Base-by-base conservation (phyloP, 1,140 invertebrate genomes). In the Leptinotarsa texana region DNA sequence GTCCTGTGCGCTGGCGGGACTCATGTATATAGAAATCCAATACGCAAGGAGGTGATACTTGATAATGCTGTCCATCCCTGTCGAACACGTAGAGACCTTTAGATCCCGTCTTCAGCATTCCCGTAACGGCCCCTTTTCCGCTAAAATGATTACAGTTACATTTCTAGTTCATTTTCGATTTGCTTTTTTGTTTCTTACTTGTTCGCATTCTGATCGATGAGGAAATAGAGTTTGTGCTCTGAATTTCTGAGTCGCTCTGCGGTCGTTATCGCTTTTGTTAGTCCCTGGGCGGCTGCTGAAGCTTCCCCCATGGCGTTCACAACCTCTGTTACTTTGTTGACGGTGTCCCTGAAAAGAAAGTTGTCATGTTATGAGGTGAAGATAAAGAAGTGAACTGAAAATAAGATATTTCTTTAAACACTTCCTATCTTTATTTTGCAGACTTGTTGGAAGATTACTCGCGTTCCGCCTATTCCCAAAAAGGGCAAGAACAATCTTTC, bases 11-110 rank as follows among this genome's bases (percentile, higher is more conserved):
- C 84, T 97, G 95, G 48, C 88, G 87, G 0, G 91, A 90, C 82
- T 93, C 93, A 79, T 95, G 92, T 47, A 97, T 89, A 83, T 94
- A 97, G 86, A 97, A 96, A 82, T 97, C 95, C 66, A 97, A 86
- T 67, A 97, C 88, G 82, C 94, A 96, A 11, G 93, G 86, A 2
- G 94, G 91, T 74, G 91, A 88, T 21, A 92, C 87, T 82, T 95
- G 93, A 83, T 91, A 91, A 78, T 92, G 89, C 63, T 88, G 86
- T 13, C 91, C 91, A 70, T 87, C 84, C 78, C 89, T 87, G 84
- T 96, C 93, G 83, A 93, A 93, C 48, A 97, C 88, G 84, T 94
- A 97, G 13, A 97, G 86, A 81, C 93, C 91, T 85, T 96, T 97
- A 65, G 89, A 88, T 63, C 95, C 94, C 13, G 95, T 91, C 88